Percentiles rank a stretch among this genome's conserved stretches.
Evolutionary conservation across 2,113 vertebrate species (phyloP).

Genomic region (Scophthalmus maximus): DNA sequence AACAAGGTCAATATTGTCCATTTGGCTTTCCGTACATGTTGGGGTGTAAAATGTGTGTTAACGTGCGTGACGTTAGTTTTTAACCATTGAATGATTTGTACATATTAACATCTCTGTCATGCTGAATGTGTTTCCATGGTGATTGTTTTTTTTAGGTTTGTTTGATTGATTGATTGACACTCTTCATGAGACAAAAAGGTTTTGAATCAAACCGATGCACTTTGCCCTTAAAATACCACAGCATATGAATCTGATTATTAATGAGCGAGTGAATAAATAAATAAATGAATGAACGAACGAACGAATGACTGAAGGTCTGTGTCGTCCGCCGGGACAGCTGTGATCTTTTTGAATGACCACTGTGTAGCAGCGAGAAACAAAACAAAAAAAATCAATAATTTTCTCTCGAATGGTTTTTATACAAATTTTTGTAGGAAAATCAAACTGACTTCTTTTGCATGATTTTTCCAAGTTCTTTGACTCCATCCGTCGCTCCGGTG

Average conservation of each 20-base stretch:
- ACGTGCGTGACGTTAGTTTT: constrained; percentile 57
- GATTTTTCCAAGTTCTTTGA: constrained; percentile 44
- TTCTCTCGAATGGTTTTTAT: constrained; percentile 53
- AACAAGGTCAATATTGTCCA: not conserved
- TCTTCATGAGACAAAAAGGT: constrained; percentile 74
- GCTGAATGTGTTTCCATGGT: constrained; percentile 83
- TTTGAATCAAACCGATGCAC: constrained; percentile 92
- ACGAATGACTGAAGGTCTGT: constrained; percentile 45
- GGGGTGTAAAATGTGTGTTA: constrained; percentile 7
- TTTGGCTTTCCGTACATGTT: not conserved
- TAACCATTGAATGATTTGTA: constrained; percentile 80
- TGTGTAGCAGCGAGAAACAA: constrained; percentile 57
- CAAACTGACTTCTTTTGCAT: constrained; percentile 36
- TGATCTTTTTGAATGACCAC: constrained; percentile 75
- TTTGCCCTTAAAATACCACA: constrained; percentile 87
- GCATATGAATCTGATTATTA: constrained; percentile 64
- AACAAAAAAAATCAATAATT: not conserved
- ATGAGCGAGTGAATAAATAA: constrained; percentile 10
- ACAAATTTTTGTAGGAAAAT: constrained; percentile 59
- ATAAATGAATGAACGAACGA: constrained; percentile 62
- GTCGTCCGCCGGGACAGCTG: constrained; percentile 36
- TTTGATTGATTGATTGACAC: constrained; percentile 30
- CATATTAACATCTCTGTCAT: constrained; percentile 86
- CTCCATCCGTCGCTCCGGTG: constrained; percentile 9
- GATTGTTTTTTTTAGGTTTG: constrained; percentile 57